These are phyloP conservation scores for Elymnias hypermnestra DNA, from an alignment of 1,140 invertebrate species.

Conservation along the genomic window DNA sequence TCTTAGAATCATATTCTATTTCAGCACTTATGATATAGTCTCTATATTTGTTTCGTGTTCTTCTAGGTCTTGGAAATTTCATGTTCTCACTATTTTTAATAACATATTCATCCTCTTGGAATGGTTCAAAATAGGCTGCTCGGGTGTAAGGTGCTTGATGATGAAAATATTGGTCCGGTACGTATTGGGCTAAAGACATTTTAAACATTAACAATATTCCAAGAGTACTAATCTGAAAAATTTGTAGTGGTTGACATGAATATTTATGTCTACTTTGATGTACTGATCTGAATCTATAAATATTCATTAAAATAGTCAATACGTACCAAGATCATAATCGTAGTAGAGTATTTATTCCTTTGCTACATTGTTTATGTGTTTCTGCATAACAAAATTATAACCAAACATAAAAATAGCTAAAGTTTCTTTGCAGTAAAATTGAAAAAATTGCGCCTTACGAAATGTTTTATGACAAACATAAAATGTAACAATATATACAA, in stretches of 20 bases:
- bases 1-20: not conserved
- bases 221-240: constrained; percentile 11
- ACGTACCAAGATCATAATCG: constrained; percentile 1
- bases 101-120: constrained; percentile 4
- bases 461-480: too few species aligned
- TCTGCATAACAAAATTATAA: not conserved
- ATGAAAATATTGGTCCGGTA: not conserved
- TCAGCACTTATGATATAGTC: constrained; percentile 1
- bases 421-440: too few species aligned
- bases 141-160: not conserved
- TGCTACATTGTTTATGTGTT: not conserved
- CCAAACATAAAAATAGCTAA: not conserved
- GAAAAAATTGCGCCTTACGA: too few species aligned
- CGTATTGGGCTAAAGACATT: constrained; percentile 1
- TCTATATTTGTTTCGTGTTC: not conserved
- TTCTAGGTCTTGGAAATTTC: not conserved
- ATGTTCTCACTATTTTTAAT: not conserved
- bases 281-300: too few species aligned
- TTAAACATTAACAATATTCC: constrained; percentile 12
- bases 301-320: not conserved
- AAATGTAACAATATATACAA: too few species aligned
- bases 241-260: too few species aligned
- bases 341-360: too few species aligned
- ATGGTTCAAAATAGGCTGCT: constrained; percentile 5
- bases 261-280: too few species aligned